Percentiles rank a stretch among this genome's conserved stretches.
These are phyloP conservation scores for Dasyurus viverrinus DNA, from an alignment of 2,113 vertebrate genomes.

Conservation along the genomic window DNA sequence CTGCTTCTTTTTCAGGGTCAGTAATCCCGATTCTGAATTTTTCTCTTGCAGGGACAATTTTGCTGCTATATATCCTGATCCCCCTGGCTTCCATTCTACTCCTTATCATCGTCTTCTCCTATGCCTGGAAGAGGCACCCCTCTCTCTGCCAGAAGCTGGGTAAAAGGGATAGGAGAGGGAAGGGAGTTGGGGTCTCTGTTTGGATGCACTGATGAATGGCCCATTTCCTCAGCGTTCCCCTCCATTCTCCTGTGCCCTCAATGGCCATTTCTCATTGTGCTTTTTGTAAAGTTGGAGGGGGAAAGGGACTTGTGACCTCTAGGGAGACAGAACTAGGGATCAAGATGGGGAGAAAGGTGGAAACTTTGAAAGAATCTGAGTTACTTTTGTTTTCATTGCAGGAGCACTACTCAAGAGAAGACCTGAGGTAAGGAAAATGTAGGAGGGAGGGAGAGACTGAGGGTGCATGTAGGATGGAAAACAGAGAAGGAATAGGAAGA, in stretches of 20 bases:
- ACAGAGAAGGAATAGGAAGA: not conserved
- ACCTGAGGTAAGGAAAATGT: constrained; percentile 65
- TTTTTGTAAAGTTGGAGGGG: constrained; percentile 1
- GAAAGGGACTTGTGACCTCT: not conserved
- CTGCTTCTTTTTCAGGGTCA: not conserved
- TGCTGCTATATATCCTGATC: constrained; percentile 64
- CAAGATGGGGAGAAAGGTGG: not conserved
- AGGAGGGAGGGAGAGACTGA: constrained; percentile 4
- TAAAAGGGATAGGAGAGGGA: constrained; percentile 39
- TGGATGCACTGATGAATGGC: not conserved
- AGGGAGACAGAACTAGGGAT: not conserved
- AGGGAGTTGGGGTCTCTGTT: not conserved
- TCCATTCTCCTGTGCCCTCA: not conserved
- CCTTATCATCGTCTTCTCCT: constrained; percentile 33
- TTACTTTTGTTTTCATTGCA: constrained; percentile 46
- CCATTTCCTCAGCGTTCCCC: not conserved
- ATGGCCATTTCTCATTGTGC: not conserved
- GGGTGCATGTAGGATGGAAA: not conserved
- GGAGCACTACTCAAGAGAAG: constrained; percentile 73
- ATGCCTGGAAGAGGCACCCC: constrained; percentile 69
- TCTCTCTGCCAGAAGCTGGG: constrained; percentile 78
- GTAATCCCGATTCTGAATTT: not conserved
- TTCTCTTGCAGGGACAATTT: constrained; percentile 50
- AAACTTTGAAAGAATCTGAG: not conserved
- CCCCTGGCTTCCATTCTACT: constrained; percentile 42